Evolutionary conservation across 2,113 vertebrate species (phyloP).

Genomic region (Ailuropoda melanoleuca): DNA sequence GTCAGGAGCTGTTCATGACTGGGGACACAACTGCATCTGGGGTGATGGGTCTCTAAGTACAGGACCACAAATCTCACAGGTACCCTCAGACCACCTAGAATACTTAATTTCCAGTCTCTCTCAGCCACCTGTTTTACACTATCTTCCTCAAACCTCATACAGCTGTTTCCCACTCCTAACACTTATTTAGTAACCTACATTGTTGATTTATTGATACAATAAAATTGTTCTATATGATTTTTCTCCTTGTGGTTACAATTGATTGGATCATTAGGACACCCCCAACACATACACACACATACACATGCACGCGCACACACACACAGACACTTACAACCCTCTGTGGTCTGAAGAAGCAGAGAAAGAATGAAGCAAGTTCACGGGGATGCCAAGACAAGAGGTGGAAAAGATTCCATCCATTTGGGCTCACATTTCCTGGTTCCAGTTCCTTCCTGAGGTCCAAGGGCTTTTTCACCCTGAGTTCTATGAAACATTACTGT

Average conservation of each 20-base stretch:
- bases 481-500: background rate
- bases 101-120: background rate
- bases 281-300: too few species aligned
- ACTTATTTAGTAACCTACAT: background rate
- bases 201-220: background rate
- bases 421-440: background rate
- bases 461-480: background rate
- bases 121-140: background rate
- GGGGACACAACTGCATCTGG: background rate
- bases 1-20: background rate
- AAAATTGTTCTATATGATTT: background rate
- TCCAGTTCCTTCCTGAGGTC: background rate
- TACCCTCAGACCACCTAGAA: background rate
- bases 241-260: background rate
- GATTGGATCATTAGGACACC: background rate
- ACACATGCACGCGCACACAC: too few species aligned
- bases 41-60: background rate
- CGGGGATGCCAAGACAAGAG: background rate
- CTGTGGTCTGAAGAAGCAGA: background rate
- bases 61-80: background rate
- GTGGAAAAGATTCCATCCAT: background rate
- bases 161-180: background rate
- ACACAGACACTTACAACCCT: background rate
- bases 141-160: background rate
- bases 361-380: background rate